These are phyloP conservation scores for Austrolebias charrua DNA, from an alignment of 2,797 vertebrate species.

Conservation along the genomic window DNA sequence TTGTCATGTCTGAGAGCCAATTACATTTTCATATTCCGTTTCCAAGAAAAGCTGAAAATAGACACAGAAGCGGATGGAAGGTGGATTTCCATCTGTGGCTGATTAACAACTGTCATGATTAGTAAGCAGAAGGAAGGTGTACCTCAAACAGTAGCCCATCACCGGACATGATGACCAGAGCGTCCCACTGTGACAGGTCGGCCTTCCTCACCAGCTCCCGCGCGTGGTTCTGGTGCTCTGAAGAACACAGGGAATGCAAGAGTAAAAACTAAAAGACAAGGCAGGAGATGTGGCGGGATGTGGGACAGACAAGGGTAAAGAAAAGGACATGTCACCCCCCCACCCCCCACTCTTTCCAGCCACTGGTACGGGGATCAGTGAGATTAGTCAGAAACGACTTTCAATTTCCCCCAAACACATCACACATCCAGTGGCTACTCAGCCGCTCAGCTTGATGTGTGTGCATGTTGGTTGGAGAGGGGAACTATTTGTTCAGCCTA, in stretches of 20 bases:
- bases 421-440: conserved; percentile 66
- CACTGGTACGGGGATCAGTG: conserved; percentile 57
- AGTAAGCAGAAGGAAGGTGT: background rate
- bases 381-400: conserved; percentile 65
- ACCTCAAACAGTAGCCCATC: conserved; percentile 94
- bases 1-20: conserved; percentile 29
- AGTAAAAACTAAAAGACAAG: conserved; percentile 1
- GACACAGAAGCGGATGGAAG: background rate
- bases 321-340: conserved; percentile 16
- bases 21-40: conserved; percentile 37
- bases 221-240: conserved; percentile 89
- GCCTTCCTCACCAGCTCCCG: conserved; percentile 86
- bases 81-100: conserved; percentile 4
- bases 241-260: background rate
- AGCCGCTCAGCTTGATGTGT: conserved; percentile 40
- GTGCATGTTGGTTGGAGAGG: conserved; percentile 11
- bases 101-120: background rate
- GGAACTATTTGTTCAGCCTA: conserved; percentile 57
- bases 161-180: conserved; percentile 89
- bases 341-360: conserved; percentile 35
- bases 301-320: conserved; percentile 37
- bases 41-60: conserved; percentile 42
- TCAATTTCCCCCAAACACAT: conserved; percentile 64
- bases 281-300: conserved; percentile 5
- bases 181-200: conserved; percentile 87